These are phyloP conservation scores for Plemyria rubiginata DNA, from an alignment of 2,888 invertebrate genomes.

Conservation along the genomic window DNA sequence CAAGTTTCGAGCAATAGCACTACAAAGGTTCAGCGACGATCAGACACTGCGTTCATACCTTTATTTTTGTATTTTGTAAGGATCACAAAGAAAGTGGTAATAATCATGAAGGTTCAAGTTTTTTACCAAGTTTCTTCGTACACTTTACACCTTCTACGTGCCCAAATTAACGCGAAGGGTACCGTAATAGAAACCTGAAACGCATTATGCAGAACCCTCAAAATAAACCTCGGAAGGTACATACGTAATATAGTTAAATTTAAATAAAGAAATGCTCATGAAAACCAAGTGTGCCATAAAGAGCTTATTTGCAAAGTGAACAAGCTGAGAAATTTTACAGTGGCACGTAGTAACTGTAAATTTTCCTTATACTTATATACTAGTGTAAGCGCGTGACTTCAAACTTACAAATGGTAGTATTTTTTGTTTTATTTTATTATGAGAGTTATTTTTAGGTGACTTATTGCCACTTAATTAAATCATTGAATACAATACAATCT, in stretches of 20 bases:
- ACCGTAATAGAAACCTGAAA: slow-evolving; percentile 1
- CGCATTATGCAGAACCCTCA: not conserved
- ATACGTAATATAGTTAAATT: slow-evolving; percentile 5
- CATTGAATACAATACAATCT: no score
- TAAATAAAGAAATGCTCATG: slow-evolving; percentile 14
- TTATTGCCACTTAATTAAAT: no score
- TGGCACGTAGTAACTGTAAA: slow-evolving; percentile 15
- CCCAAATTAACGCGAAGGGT: not conserved
- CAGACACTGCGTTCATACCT: no score
- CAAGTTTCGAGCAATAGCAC: no score
- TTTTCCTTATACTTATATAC: slow-evolving; percentile 6
- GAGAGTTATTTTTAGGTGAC: no score
- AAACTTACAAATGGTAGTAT: no score
- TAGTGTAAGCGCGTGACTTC: not conserved
- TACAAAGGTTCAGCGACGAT: no score
- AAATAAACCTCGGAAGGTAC: slow-evolving; percentile 1
- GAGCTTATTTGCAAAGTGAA: slow-evolving; percentile 20
- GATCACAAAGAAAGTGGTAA: no score
- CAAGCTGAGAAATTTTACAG: slow-evolving; percentile 17
- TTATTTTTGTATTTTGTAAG: no score
- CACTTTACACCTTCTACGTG: not conserved
- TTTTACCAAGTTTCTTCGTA: no score
- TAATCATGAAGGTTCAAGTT: no score
- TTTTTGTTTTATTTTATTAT: no score
- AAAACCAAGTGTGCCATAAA: slow-evolving; percentile 14